A percentile compares a stretch with the other conserved stretches of the same genome.
Evolutionary conservation across 2,113 vertebrate species (phyloP).

Genomic region (Ictalurus furcatus): DNA sequence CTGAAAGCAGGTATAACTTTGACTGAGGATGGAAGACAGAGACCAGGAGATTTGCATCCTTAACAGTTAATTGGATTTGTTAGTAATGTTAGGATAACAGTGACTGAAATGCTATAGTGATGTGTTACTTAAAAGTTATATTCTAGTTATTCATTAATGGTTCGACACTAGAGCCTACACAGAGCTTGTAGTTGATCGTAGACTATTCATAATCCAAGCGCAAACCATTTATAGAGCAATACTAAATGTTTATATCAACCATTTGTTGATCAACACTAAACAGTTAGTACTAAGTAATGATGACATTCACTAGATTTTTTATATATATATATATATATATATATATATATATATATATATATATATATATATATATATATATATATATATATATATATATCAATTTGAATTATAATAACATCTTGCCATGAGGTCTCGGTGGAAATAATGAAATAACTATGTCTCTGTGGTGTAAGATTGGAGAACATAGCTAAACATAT

Average conservation of each 20-base stretch:
- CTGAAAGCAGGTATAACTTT: slow-evolving; percentile 4
- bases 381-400: too few relatives aligned
- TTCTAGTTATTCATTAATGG: not conserved
- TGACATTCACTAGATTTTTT: not conserved
- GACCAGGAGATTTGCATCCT: too few relatives aligned
- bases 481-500: not conserved
- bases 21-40: not conserved
- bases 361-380: too few relatives aligned
- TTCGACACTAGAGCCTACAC: not conserved
- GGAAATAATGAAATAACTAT: not conserved
- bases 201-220: not conserved
- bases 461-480: not conserved
- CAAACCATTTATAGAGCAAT: not conserved
- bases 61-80: not conserved
- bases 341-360: too few relatives aligned
- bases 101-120: not conserved
- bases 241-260: not conserved
- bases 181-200: not conserved
- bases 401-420: too few relatives aligned
- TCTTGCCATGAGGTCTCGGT: too few relatives aligned
- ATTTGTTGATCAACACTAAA: not conserved
- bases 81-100: not conserved
- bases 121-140: not conserved
- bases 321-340: too few relatives aligned
- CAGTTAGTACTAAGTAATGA: not conserved